Base-by-base conservation (phyloP, 2,888 invertebrate species). In the Andrena minutula region DNA sequence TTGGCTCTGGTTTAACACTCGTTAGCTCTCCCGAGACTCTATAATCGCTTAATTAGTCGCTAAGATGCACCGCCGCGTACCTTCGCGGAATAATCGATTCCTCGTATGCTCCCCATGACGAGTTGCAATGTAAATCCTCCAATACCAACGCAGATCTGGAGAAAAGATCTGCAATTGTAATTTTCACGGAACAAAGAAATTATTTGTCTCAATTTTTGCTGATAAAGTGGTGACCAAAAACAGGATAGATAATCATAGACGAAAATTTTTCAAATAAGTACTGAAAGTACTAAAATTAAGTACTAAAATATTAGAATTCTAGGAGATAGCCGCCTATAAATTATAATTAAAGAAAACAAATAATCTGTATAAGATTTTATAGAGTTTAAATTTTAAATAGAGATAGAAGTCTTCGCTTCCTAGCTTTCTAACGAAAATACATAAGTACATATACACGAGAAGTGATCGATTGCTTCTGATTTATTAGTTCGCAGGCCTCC, bases 31-130 rank as follows among this genome's bases (percentile, higher is more conserved):
- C 73, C 64, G 70, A 61, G 79, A 81, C 63, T 81, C 85, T 79
- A 79, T 87, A 87, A 87, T 87, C 87, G 87, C 87, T 87, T 87
- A 87, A 87, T 87, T 87, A 87, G 87, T 83, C 85, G 85, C 30
- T 49, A 56, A 77, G 61, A 60, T 75, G 81, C 82, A 74, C 69
- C 77, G 60, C 79, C 79, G 63, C 77, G 80, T 75, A 49, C 30
- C 70, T 66, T 71, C 76, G 70, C 68, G 64, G 86, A 84, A 71
- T 86, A 86, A 86, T 86, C 86, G 77, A 53, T 79, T 72, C 77
- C 66, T 23, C 63, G 58, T 73, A 51, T 75, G 77, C 73, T 80
- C 72, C 75, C 75, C 75, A 68, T 61, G 75, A 53, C 28, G 35
- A 75, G 35, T 66, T 51, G 69, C 74, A 49, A 69, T 73, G 75